phyloP scores from a whole-genome alignment of 2,113 vertebrate genomes.

The Terrapene triunguis region DNA sequence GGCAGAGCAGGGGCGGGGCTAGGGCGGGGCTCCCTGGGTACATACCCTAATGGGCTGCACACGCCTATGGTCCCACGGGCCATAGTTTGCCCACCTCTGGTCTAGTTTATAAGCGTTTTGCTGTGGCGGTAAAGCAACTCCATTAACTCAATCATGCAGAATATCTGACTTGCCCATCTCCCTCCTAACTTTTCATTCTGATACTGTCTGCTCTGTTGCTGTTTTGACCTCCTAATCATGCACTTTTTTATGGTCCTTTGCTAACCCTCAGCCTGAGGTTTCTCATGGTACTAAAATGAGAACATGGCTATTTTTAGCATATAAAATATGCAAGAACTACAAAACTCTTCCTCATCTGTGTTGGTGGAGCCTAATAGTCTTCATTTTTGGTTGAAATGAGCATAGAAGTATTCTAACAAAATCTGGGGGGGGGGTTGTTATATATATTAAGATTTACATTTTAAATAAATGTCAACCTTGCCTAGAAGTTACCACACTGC shows the following conservation, averaged over 20 bases:
- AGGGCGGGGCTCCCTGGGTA: too few species aligned
- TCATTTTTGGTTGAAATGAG: constrained; percentile 29
- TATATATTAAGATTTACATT: constrained; percentile 41
- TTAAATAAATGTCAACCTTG: not conserved
- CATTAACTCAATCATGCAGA: not conserved
- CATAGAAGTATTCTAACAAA: not conserved
- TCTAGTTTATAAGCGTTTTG: not conserved
- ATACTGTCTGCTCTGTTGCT: not conserved
- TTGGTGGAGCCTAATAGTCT: constrained; percentile 21
- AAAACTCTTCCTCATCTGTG: constrained; percentile 40
- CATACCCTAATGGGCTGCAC: too few species aligned
- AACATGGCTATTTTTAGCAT: constrained; percentile 59
- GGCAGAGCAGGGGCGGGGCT: too few species aligned
- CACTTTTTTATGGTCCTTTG: constrained; percentile 39
- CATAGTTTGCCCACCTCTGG: too few species aligned
- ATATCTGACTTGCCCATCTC: not conserved
- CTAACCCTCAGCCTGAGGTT: constrained; percentile 50
- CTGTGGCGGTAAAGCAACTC: not conserved
- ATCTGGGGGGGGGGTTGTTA: not conserved
- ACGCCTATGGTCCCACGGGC: too few species aligned
- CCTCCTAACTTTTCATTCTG: not conserved
- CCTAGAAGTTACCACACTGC: not conserved
- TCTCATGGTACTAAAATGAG: constrained; percentile 52
- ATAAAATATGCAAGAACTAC: constrained; percentile 57
- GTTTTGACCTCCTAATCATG: constrained; percentile 22